Conservation (phyloP, 2,113 vertebrate genomes). For the Lasiurus cinereus region DNA sequence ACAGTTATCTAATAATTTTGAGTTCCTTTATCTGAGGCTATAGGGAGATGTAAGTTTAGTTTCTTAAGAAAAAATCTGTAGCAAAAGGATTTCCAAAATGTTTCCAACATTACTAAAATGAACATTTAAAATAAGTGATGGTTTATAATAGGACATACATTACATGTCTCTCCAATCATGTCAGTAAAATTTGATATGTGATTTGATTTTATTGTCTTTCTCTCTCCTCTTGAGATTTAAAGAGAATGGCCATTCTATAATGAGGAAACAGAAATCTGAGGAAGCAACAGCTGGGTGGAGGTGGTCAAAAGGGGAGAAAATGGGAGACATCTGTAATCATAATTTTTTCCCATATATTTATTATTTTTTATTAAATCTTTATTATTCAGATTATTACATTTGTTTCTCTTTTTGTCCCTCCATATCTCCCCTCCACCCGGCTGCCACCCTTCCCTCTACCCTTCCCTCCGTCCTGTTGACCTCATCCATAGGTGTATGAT, state of each 20-base stretch:
- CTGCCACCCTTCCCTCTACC: too few relatives aligned
- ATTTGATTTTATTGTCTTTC: not conserved
- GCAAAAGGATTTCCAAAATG: not conserved
- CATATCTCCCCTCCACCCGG: too few relatives aligned
- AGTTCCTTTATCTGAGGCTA: not conserved
- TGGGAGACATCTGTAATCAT: too few relatives aligned
- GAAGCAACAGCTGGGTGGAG: not conserved
- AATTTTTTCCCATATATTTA: too few relatives aligned
- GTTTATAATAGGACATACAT: not conserved
- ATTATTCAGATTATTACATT: too few relatives aligned
- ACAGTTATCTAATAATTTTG: not conserved
- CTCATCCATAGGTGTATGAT: too few relatives aligned
- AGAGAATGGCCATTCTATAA: not conserved
- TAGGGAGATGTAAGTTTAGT: not conserved
- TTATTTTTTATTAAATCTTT: too few relatives aligned
- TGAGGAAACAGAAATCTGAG: not conserved
- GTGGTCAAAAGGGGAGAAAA: too few relatives aligned
- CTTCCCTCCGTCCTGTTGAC: too few relatives aligned
- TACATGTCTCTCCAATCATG: not conserved
- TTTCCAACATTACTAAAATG: not conserved
- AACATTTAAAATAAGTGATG: not conserved
- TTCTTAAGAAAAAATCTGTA: not conserved
- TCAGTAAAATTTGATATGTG: not conserved
- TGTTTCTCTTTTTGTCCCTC: too few relatives aligned
- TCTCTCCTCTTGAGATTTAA: not conserved